phyloP scores from a whole-genome alignment of 2,888 invertebrate genomes.

The Amphiduros pacificus region DNA sequence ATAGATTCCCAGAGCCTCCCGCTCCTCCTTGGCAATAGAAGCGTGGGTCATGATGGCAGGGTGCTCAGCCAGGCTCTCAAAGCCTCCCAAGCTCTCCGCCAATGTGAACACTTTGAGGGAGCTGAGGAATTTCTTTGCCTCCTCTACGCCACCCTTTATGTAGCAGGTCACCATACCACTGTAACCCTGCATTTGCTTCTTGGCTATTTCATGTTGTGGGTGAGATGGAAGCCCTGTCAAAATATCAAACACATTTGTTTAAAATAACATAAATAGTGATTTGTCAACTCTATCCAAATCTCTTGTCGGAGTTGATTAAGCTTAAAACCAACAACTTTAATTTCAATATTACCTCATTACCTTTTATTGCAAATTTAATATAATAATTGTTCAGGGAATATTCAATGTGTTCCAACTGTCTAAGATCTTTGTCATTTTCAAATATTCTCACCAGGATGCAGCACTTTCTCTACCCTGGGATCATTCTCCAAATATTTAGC shows the following conservation, averaged over 20 bases:
- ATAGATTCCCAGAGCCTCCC: slow-evolving; percentile 52
- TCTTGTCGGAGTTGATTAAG: no score
- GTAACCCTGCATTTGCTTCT: slow-evolving; percentile 57
- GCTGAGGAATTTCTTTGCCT: slow-evolving; percentile 49
- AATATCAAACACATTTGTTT: no score
- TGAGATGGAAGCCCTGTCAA: slow-evolving; percentile 49
- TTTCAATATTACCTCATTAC: no score
- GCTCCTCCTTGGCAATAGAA: slow-evolving; percentile 53
- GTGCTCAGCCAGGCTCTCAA: slow-evolving; percentile 58
- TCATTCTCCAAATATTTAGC: slow-evolving; percentile 53
- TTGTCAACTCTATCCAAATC: no score
- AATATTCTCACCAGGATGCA: slow-evolving; percentile 53
- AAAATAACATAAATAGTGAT: no score
- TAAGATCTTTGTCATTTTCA: background rate
- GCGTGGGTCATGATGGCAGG: slow-evolving; percentile 61
- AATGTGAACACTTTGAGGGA: slow-evolving; percentile 56
- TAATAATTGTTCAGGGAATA: no score
- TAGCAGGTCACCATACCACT: slow-evolving; percentile 59
- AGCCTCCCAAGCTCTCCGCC: slow-evolving; percentile 60
- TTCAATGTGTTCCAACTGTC: no score
- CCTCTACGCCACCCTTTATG: slow-evolving; percentile 54
- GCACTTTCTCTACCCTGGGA: slow-evolving; percentile 52
- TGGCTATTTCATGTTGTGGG: slow-evolving; percentile 56
- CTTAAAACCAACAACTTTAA: background rate
- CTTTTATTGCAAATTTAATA: no score